These are phyloP conservation scores for Ptychochromis oligacanthus DNA, from an alignment of 2,113 vertebrate species.

Conservation along the genomic window DNA sequence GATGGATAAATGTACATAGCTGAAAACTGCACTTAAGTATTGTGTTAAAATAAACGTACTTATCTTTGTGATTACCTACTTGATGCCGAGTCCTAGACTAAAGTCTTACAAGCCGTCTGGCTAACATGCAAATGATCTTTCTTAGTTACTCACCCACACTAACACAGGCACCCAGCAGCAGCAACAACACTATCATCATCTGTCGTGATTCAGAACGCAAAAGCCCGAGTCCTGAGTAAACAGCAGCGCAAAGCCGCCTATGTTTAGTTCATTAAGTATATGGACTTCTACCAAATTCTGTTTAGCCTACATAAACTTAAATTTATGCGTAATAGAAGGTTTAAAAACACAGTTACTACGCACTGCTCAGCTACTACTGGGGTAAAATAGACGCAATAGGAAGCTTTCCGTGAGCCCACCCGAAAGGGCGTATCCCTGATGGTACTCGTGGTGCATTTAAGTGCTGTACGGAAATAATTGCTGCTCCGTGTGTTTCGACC, in stretches of 20 bases:
- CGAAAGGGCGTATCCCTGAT: background rate
- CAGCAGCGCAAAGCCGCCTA: background rate
- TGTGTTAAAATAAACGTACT: background rate
- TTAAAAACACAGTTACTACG: background rate
- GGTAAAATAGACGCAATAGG: background rate
- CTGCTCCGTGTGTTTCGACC: too few relatives aligned
- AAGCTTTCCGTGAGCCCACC: fast-evolving
- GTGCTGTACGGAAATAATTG: background rate
- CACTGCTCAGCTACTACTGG: background rate
- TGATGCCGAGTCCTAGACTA: background rate
- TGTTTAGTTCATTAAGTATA: background rate
- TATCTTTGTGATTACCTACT: too few relatives aligned
- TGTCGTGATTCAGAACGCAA: background rate
- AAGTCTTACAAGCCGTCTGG: background rate
- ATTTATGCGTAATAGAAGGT: background rate
- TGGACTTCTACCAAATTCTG: background rate
- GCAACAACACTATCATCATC: background rate
- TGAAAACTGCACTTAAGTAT: background rate
- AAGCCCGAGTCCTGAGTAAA: background rate
- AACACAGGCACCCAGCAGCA: background rate
- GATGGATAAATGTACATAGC: too few relatives aligned
- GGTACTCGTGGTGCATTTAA: background rate
- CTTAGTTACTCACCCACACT: background rate
- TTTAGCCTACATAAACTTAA: background rate
- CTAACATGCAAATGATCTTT: background rate